These are phyloP conservation scores for Drosophila repleta DNA, from an alignment of 1,140 invertebrate genomes.

Conservation along the genomic window DNA sequence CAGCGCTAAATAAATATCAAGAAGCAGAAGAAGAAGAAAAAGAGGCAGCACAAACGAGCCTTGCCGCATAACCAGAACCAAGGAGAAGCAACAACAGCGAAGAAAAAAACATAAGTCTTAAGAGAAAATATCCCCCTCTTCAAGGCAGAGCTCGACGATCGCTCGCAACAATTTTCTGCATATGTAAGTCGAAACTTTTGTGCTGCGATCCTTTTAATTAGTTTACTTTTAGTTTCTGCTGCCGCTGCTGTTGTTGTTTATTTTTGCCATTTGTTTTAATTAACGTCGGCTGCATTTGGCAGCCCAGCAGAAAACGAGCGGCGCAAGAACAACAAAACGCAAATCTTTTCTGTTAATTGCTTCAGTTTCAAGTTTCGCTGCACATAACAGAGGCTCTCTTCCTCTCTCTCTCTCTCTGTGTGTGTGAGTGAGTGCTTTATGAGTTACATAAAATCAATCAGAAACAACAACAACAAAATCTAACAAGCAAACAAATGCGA, in stretches of 20 bases:
- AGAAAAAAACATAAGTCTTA: conserved; percentile 1
- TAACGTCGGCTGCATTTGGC: conserved; percentile 52
- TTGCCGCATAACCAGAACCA: conserved; percentile 18
- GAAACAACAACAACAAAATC: neutral
- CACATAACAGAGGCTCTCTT: conserved; percentile 13
- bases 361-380: conserved; percentile 49
- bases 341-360: conserved; percentile 55
- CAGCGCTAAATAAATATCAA: conserved; percentile 54
- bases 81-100: conserved; percentile 18
- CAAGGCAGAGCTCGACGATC: neutral
- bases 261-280: conserved; percentile 76
- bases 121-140: conserved; percentile 19
- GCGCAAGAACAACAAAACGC: conserved; percentile 36
- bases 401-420: neutral
- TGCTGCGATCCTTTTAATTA: conserved; percentile 69
- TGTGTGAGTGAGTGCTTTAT: neutral
- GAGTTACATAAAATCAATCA: conserved; percentile 26
- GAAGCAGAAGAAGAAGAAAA: conserved; percentile 2
- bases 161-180: conserved; percentile 57
- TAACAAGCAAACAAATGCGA: neutral
- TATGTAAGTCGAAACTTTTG: conserved; percentile 69
- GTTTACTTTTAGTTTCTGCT: conserved; percentile 68
- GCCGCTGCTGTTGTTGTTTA: conserved; percentile 58
- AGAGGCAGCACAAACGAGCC: conserved; percentile 19
- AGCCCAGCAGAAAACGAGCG: conserved; percentile 34